These are phyloP conservation scores for Bemisia tabaci DNA, from an alignment of 1,140 invertebrate genomes.

Conservation along the genomic window DNA sequence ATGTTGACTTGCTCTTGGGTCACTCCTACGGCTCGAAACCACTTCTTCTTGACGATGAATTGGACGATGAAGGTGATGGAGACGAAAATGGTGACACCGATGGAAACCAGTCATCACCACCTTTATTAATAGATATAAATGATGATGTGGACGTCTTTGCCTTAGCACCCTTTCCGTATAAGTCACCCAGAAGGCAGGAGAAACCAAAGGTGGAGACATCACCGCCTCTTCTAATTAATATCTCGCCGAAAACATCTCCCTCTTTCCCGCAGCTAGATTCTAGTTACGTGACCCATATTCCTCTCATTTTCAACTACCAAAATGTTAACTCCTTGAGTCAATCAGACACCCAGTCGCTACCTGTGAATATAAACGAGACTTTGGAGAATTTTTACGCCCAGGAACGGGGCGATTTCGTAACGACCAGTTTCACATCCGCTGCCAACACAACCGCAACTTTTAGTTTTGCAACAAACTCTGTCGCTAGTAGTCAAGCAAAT, in stretches of 20 bases:
- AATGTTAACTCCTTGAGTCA: not conserved
- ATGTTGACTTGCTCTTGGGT: constrained; percentile 40
- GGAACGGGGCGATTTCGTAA: not conserved
- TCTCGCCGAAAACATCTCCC: constrained; percentile 13
- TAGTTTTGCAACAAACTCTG: not conserved
- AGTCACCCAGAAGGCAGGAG: constrained; percentile 31
- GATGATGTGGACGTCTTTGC: constrained; percentile 49
- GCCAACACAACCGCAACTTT: not conserved
- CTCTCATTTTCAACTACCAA: not conserved
- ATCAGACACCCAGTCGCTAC: not conserved
- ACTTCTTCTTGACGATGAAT: constrained; percentile 60
- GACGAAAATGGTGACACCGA: constrained; percentile 17
- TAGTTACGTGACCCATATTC: not conserved
- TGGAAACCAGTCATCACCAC: constrained; percentile 32
- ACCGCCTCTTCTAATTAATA: constrained; percentile 11
- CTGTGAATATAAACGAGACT: not conserved
- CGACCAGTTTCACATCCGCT: not conserved
- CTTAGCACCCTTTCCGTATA: constrained; percentile 51
- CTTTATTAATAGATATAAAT: constrained; percentile 26
- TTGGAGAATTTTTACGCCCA: not conserved
- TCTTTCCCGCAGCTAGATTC: constrained; percentile 9
- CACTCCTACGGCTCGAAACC: constrained; percentile 68
- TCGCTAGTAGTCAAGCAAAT: not conserved
- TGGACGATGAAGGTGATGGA: constrained; percentile 41
- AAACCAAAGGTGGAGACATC: too few relatives aligned